A percentile compares a stretch with the other conserved stretches of the same genome.
Conservation (phyloP, 2,797 vertebrate species). For the Apodemus agrarius region DNA sequence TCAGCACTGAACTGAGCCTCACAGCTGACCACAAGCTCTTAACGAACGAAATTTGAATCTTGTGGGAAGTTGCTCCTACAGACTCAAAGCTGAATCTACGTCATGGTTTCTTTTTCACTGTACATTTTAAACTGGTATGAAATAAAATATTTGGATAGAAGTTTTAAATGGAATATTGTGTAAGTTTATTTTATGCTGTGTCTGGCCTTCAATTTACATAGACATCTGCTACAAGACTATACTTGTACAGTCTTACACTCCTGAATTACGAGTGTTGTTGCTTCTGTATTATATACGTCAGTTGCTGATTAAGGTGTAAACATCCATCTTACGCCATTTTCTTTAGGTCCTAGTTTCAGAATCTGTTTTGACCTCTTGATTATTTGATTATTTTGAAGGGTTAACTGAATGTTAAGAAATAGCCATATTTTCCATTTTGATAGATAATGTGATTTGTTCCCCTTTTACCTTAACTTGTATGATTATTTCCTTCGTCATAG, state of each 20-base stretch:
- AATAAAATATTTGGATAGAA: slow-evolving; percentile 81
- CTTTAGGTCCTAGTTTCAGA: slow-evolving; percentile 69
- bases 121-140: slow-evolving; percentile 82
- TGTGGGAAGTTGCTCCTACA: slow-evolving; percentile 58
- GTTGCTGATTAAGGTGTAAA: slow-evolving; percentile 79
- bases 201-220: slow-evolving; percentile 82
- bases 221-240: slow-evolving; percentile 79
- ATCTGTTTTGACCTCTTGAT: slow-evolving; percentile 56
- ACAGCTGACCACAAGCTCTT: slow-evolving; percentile 84
- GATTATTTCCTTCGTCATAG: slow-evolving; percentile 56
- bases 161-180: slow-evolving; percentile 76
- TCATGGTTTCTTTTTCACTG: slow-evolving; percentile 83
- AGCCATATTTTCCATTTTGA: slow-evolving; percentile 72
- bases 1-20: slow-evolving; percentile 79
- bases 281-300: slow-evolving; percentile 71
- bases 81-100: slow-evolving; percentile 77
- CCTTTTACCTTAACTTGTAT: slow-evolving; percentile 71
- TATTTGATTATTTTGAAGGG: slow-evolving; percentile 74
- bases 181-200: slow-evolving; percentile 73
- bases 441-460: slow-evolving; percentile 58
- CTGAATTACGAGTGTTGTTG: slow-evolving; percentile 74
- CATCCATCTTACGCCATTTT: slow-evolving; percentile 67
- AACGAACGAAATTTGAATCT: slow-evolving; percentile 85
- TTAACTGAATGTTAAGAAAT: slow-evolving; percentile 42
- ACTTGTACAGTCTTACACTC: slow-evolving; percentile 85